Evolutionary conservation across 2,797 vertebrate species (phyloP), one percentile per base, ranked within the genome.

Genomic region (Pristis pectinata): DNA sequence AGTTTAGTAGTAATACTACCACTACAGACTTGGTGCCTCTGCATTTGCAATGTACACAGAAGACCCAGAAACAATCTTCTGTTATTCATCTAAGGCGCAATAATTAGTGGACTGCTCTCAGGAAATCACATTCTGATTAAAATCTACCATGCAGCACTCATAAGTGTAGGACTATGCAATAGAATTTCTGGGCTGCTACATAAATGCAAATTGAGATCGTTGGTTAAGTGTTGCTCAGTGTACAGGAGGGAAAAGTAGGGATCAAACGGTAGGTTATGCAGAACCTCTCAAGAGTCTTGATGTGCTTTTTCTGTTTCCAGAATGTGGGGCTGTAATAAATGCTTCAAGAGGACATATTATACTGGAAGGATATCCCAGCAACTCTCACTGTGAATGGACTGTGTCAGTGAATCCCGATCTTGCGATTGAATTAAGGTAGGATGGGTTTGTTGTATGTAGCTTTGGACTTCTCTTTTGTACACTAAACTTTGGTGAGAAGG

Each of bases 361-460:
- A 95, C 95, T 99, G 96, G 99, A 99, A 96, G 98, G 98, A 96
- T 99, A 99, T 96, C 99, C 99, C 1, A 97, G 98, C 96, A 99
- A 99, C 53, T 98, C 98, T 89, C 98, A 97, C 85, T 99, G 99
- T 3, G 98, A 99, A 96, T 99, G 99, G 99, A 98, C 97, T 95
- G 97, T 99, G 95, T 97, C 98, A 9, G 98, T 98, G 96, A 98
- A 98, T 94, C 96, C 96, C 44, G 98, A 97, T 59, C 98, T 98
- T 95, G 98, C 97, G 94, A 97, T 99, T 95, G 98, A 99, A 67
- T 97, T 99, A 96, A 98, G 98, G 99, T 99, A 96, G 95, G 95
- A 93, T 89, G 34, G 30, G 8, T n/a, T 64, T 91, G 9, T 91
- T 41, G 67, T 6, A 24, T 37, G 7, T 37, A 41, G 59, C 24